Evolutionary conservation across 2,888 invertebrate genomes (phyloP).

Genomic region (Drosophila villosipedis): DNA sequence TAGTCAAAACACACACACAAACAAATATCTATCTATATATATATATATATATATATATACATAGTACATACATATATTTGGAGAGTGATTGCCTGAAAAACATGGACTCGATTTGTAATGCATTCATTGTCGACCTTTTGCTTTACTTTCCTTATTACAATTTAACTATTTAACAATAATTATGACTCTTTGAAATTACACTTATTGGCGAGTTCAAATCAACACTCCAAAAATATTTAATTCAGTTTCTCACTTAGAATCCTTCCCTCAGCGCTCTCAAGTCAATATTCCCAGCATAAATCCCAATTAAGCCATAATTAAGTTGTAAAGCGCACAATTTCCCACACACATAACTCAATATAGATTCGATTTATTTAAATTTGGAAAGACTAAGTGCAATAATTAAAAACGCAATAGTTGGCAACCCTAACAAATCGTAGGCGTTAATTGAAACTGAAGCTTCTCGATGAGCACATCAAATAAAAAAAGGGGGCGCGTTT

Average conservation of each 20-base stretch:
- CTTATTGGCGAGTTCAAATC: neutral
- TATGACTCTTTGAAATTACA: neutral
- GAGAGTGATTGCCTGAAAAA: neutral
- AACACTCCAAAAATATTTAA: neutral
- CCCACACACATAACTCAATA: slow-evolving; percentile 63
- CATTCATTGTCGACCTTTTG: neutral
- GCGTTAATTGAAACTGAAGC: slow-evolving; percentile 60
- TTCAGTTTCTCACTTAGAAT: neutral
- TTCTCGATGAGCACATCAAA: slow-evolving; percentile 36
- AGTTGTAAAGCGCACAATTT: slow-evolving; percentile 47
- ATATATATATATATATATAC: neutral
- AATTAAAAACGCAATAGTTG: slow-evolving; percentile 49
- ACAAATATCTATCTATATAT: neutral
- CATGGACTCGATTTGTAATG: neutral
- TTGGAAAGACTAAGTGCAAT: slow-evolving; percentile 32
- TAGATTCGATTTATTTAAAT: slow-evolving; percentile 71
- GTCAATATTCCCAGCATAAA: slow-evolving; percentile 50
- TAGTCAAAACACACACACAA: slow-evolving; percentile 38
- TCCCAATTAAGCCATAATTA: slow-evolving; percentile 50
- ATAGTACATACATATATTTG: neutral
- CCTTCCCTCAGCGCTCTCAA: neutral
- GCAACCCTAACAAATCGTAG: slow-evolving; percentile 69
- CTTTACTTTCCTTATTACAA: neutral
- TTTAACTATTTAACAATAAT: neutral
- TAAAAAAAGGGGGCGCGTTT: slow-evolving; percentile 56